These are phyloP conservation scores for Montipora capitata DNA, from an alignment of 92 coral and sea anemone species.

Conservation along the genomic window DNA sequence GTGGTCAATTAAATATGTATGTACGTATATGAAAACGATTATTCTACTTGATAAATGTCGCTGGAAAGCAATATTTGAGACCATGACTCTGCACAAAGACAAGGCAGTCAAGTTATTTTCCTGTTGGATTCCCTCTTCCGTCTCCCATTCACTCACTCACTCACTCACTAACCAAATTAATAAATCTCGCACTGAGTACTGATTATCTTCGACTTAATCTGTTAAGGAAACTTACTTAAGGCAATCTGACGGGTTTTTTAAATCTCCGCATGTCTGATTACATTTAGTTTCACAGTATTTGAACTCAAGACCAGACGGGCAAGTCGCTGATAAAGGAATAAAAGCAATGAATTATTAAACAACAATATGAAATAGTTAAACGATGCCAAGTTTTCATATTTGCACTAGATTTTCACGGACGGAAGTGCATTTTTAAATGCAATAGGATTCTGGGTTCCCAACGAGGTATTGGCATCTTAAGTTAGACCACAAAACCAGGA, in stretches of 20 bases:
- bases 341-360: neutral
- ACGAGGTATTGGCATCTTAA: neutral
- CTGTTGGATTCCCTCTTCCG: neutral
- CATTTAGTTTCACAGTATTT: constrained; percentile 76
- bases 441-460: neutral
- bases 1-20: too few relatives aligned
- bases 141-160: neutral
- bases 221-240: constrained; percentile 8
- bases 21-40: too few relatives aligned
- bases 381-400: neutral
- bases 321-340: constrained; percentile 21
- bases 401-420: neutral
- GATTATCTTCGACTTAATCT: too few relatives aligned
- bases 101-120: too few relatives aligned
- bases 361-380: neutral
- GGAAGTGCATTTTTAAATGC: neutral
- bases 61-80: too few relatives aligned
- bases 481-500: too few relatives aligned
- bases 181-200: too few relatives aligned
- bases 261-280: constrained; percentile 85
- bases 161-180: too few relatives aligned
- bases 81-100: too few relatives aligned
- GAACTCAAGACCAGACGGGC: constrained; percentile 74
- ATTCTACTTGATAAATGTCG: too few relatives aligned
- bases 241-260: constrained; percentile 19